Evolutionary conservation across 2,888 invertebrate genomes (phyloP).

Genomic region (Biston stratarius): DNA sequence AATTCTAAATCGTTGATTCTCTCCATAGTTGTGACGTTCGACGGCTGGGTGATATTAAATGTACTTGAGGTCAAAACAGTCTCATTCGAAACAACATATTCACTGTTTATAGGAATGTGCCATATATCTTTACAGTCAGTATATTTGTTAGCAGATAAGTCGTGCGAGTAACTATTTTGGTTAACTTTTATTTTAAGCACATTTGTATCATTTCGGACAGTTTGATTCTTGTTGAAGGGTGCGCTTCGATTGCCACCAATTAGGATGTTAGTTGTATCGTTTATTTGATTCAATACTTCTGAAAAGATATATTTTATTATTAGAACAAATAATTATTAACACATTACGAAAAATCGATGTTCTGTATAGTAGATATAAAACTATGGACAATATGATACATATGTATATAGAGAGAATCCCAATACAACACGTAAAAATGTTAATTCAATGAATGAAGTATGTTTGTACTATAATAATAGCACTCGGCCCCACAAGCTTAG

Average conservation of each 20-base stretch:
- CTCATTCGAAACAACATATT: constrained; percentile 48
- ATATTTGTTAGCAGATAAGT: not conserved
- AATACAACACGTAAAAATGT: no score
- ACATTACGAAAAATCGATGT: no score
- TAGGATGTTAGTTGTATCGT: constrained; percentile 65
- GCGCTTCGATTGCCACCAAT: constrained; percentile 44
- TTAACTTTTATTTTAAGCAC: constrained; percentile 56
- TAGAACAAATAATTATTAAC: not conserved
- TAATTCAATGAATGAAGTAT: no score
- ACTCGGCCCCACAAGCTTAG: no score
- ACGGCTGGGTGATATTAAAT: constrained; percentile 62
- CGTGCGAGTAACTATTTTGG: constrained; percentile 40
- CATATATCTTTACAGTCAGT: constrained; percentile 56
- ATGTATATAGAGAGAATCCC: no score
- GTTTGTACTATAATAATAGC: no score
- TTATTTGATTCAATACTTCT: constrained; percentile 78
- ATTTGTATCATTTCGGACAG: constrained; percentile 19
- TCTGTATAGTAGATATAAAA: no score
- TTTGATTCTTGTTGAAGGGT: constrained; percentile 11
- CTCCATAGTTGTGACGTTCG: constrained; percentile 74
- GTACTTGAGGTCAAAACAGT: constrained; percentile 48
- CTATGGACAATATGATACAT: no score
- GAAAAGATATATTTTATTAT: constrained; percentile 43
- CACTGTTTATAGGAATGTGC: constrained; percentile 63
- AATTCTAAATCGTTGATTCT: constrained; percentile 77